These are phyloP conservation scores for Spodoptera frugiperda DNA, from an alignment of 1,140 invertebrate genomes.

Conservation along the genomic window DNA sequence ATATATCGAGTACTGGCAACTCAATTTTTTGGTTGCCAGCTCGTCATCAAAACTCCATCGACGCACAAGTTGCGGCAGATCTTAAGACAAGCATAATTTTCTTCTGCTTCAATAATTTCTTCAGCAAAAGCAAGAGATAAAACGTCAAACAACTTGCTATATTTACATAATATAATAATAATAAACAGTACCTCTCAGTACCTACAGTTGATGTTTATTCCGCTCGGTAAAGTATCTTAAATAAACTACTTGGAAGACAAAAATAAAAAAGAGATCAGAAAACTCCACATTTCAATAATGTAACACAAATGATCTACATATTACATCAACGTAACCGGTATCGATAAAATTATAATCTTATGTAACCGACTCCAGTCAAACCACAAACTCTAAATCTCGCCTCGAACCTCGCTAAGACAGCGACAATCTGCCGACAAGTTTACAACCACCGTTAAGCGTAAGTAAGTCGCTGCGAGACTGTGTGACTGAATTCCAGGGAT, in stretches of 20 bases:
- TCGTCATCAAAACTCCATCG: neutral
- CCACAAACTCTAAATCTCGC: slow-evolving; percentile 9
- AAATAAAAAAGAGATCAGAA: too few relatives aligned
- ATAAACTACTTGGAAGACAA: too few relatives aligned
- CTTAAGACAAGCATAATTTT: neutral
- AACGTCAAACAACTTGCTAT: too few relatives aligned
- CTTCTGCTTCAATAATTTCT: neutral
- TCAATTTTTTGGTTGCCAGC: neutral
- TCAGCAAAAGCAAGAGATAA: too few relatives aligned
- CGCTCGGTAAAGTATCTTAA: too few relatives aligned
- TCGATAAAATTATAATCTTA: slow-evolving; percentile 12
- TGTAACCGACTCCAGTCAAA: slow-evolving; percentile 4
- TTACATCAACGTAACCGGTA: neutral
- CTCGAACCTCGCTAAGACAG: slow-evolving; percentile 17
- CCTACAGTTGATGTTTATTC: too few relatives aligned
- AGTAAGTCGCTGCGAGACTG: neutral
- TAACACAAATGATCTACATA: too few relatives aligned
- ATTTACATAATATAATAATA: too few relatives aligned
- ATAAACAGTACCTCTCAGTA: too few relatives aligned
- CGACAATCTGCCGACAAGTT: slow-evolving; percentile 36
- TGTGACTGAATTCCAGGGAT: slow-evolving; percentile 11
- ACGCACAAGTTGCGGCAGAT: neutral
- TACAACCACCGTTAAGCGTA: slow-evolving; percentile 18
- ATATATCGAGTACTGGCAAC: neutral
- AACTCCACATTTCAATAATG: too few relatives aligned